Evolutionary conservation across 2,113 vertebrate species (phyloP).

Genomic region (Oreotragus oreotragus): DNA sequence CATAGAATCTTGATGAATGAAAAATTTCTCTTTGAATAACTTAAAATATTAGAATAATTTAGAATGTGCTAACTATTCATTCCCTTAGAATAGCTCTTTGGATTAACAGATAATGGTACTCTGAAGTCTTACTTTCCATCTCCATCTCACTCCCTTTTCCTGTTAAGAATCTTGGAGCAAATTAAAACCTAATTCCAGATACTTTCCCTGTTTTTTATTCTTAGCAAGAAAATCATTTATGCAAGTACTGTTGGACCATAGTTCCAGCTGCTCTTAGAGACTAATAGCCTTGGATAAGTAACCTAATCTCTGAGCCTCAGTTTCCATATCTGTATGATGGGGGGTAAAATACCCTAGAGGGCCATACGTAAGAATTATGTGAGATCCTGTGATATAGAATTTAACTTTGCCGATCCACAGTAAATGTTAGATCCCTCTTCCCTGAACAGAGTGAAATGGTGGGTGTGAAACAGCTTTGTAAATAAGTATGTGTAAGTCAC

Average conservation of each 20-base stretch:
- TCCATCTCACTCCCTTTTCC: background rate
- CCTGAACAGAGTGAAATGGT: background rate
- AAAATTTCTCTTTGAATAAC: background rate
- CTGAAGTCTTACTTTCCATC: background rate
- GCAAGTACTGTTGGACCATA: background rate
- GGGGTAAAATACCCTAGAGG: background rate
- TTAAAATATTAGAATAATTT: background rate
- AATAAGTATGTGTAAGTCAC: background rate
- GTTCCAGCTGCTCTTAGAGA: background rate
- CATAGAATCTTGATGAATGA: background rate
- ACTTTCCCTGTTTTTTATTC: background rate
- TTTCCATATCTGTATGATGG: background rate
- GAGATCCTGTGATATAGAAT: background rate
- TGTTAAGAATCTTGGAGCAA: background rate
- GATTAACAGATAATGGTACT: background rate
- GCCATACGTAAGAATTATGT: background rate
- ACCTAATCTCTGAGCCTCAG: background rate
- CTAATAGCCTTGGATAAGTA: background rate
- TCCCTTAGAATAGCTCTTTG: background rate
- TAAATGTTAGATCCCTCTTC: background rate
- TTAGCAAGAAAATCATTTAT: background rate
- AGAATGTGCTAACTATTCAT: background rate
- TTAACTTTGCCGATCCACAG: background rate
- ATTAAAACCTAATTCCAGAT: background rate
- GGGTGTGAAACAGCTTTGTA: background rate